A percentile compares a stretch with the other conserved stretches of the same genome.
These are phyloP conservation scores for Netelia fuscicornis DNA, from an alignment of 2,888 invertebrate genomes.

Conservation along the genomic window DNA sequence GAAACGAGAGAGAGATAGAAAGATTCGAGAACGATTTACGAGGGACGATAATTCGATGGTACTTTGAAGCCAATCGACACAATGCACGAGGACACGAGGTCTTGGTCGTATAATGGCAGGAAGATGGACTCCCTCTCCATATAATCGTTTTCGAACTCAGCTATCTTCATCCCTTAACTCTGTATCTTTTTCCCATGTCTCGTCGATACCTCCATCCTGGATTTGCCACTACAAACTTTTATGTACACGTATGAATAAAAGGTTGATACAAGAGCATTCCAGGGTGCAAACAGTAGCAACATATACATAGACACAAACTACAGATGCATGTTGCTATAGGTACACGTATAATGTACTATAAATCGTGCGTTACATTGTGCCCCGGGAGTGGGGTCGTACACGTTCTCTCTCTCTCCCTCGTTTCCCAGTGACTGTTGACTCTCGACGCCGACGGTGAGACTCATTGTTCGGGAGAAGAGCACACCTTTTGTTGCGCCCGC, in stretches of 20 bases:
- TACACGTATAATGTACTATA: conserved; percentile 76
- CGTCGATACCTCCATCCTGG: conserved; percentile 52
- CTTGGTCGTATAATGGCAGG: conserved; percentile 64
- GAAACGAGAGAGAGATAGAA: not conserved
- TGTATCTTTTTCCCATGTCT: conserved; percentile 59
- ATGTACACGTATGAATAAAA: not conserved
- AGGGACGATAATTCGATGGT: conserved; percentile 65
- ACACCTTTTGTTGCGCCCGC: conserved; percentile 80
- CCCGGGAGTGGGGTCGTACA: conserved; percentile 75
- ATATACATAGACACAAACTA: not conserved
- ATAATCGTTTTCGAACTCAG: conserved; percentile 27
- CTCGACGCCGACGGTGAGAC: conserved; percentile 74
- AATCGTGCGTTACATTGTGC: conserved; percentile 83
- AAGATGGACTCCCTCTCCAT: conserved; percentile 57
- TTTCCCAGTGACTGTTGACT: conserved; percentile 81
- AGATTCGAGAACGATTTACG: conserved; percentile 57
- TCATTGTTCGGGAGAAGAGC: conserved; percentile 78
- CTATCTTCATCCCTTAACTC: conserved; percentile 39
- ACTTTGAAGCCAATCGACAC: conserved; percentile 67
- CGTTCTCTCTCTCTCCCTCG: conserved; percentile 4
- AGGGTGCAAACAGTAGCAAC: conserved; percentile 19
- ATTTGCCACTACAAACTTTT: not conserved
- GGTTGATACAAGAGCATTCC: conserved; percentile 21
- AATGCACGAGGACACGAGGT: conserved; percentile 62
- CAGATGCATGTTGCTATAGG: not conserved